A percentile compares a stretch with the other conserved stretches of the same genome.
phyloP scores from a whole-genome alignment of 2,113 vertebrate genomes.

The Oncorhynchus kisutch region DNA sequence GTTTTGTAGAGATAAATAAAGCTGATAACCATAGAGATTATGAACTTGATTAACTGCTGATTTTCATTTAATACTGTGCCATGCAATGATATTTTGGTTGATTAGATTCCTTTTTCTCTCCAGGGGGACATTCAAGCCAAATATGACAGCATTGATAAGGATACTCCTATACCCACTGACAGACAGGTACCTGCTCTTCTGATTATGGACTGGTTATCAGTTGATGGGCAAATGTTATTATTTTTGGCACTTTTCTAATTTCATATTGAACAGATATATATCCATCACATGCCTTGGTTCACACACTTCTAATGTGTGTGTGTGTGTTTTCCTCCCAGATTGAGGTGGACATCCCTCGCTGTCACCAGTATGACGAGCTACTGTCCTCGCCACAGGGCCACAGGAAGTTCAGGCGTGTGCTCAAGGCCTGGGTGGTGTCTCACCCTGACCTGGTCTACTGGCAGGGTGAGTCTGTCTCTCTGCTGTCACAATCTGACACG shows the following conservation, averaged over 20 bases:
- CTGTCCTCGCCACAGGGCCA: slow-evolving; percentile 94
- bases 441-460: slow-evolving; percentile 97
- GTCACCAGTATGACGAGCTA: slow-evolving; percentile 97
- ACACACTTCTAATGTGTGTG: not conserved
- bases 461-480: slow-evolving; percentile 82
- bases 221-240: too few relatives aligned
- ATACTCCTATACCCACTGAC: slow-evolving; percentile 66
- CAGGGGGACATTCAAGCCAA: slow-evolving; percentile 95
- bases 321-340: slow-evolving; percentile 74
- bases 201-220: too few relatives aligned
- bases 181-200: too few relatives aligned
- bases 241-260: not conserved
- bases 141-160: slow-evolving; percentile 94
- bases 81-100: not conserved
- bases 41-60: too few relatives aligned
- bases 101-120: slow-evolving; percentile 18
- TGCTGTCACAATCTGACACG: not conserved
- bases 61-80: not conserved
- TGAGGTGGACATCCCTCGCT: slow-evolving; percentile 98
- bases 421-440: slow-evolving; percentile 98
- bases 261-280: not conserved
- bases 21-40: too few relatives aligned
- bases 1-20: too few relatives aligned
- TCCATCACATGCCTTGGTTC: not conserved
- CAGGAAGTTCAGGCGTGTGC: slow-evolving; percentile 89